phyloP scores from a whole-genome alignment of 2,113 vertebrate species.

The Nibea coibor region DNA sequence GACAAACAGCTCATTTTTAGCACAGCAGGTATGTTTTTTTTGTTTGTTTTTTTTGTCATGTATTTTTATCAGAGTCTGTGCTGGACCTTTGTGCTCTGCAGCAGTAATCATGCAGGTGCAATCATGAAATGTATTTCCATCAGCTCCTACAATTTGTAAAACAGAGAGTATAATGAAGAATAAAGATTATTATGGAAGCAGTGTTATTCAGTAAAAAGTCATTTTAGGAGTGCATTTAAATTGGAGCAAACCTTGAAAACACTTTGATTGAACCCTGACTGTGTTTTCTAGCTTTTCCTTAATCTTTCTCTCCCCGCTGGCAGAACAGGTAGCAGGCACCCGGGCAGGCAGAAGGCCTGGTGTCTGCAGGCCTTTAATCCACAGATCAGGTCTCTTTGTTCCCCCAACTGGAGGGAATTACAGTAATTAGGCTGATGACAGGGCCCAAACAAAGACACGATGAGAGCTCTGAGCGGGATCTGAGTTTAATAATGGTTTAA shows the following conservation, averaged over 20 bases:
- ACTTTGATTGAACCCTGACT: too few species aligned
- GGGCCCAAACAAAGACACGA: constrained; percentile 33
- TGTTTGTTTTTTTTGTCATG: neutral
- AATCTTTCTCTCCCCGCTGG: neutral
- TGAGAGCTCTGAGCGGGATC: constrained; percentile 16
- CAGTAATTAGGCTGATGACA: constrained; percentile 67
- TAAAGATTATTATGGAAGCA: too few species aligned
- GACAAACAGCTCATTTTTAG: neutral
- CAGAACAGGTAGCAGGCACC: neutral
- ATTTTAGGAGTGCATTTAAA: too few species aligned
- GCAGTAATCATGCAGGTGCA: too few species aligned
- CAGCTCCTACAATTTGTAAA: too few species aligned
- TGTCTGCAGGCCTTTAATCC: constrained; percentile 49
- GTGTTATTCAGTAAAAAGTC: too few species aligned
- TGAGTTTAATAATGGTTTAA: neutral
- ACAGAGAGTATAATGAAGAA: too few species aligned
- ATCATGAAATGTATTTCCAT: too few species aligned
- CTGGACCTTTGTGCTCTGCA: neutral
- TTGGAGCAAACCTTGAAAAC: too few species aligned
- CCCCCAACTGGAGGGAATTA: constrained; percentile 62
- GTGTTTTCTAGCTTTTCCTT: neutral
- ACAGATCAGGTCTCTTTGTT: constrained; percentile 65
- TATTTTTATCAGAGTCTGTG: neutral
- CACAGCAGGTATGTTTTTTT: too few species aligned
- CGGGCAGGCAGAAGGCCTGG: constrained; percentile 22